These are phyloP conservation scores for Apoda limacodes DNA, from an alignment of 2,888 invertebrate genomes.

Conservation along the genomic window DNA sequence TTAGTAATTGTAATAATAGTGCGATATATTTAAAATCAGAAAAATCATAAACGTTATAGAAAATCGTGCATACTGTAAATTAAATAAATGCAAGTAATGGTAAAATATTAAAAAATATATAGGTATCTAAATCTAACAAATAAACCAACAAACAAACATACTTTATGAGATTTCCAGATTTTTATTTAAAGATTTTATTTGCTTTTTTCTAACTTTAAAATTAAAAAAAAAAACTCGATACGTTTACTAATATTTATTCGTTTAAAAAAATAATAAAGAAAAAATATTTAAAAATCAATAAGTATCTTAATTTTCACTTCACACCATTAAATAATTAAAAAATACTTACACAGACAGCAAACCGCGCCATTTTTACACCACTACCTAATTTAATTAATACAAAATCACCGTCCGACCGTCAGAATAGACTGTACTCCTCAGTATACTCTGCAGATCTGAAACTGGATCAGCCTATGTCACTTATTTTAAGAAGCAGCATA, in stretches of 20 bases:
- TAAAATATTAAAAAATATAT: no score
- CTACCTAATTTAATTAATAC: slow-evolving; percentile 14
- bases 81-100: no score
- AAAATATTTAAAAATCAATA: slow-evolving; percentile 6
- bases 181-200: no score
- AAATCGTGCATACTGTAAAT: no score
- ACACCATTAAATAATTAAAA: slow-evolving; percentile 9
- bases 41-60: no score
- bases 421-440: slow-evolving; percentile 34
- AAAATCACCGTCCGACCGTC: slow-evolving; percentile 23
- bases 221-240: no score
- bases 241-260: not conserved
- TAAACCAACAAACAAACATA: no score
- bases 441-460: slow-evolving; percentile 50
- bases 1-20: no score
- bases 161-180: no score
- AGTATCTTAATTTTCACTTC: slow-evolving; percentile 7
- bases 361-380: slow-evolving; percentile 26
- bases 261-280: slow-evolving; percentile 8
- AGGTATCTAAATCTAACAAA: no score
- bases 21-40: no score
- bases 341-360: slow-evolving; percentile 36
- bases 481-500: slow-evolving; percentile 28
- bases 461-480: slow-evolving; percentile 45
- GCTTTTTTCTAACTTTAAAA: no score